A percentile compares a stretch with the other conserved stretches of the same genome.
These are phyloP conservation scores for Alauda arvensis DNA, from an alignment of 2,797 vertebrate species.

Conservation along the genomic window DNA sequence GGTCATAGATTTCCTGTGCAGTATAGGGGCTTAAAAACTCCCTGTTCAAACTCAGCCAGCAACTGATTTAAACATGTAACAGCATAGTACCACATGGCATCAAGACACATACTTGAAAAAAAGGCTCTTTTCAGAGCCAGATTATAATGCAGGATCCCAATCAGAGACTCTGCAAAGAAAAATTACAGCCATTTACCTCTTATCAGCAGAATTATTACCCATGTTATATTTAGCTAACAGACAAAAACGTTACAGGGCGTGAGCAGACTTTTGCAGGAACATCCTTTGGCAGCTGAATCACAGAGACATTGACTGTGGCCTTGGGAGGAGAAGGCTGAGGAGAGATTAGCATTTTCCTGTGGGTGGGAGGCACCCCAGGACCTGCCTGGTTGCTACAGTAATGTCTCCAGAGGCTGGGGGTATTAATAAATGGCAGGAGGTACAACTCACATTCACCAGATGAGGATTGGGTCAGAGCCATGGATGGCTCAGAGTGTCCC, in stretches of 20 bases:
- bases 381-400: neutral
- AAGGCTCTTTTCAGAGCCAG: neutral
- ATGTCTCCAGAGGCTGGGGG: rapidly evolving
- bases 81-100: neutral
- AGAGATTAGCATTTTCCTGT: constrained; percentile 11
- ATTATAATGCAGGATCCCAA: neutral
- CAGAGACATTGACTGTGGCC: constrained; percentile 19
- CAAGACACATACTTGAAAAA: neutral
- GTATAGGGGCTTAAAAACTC: neutral
- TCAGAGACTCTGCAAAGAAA: neutral
- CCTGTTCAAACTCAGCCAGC: neutral
- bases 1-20: neutral
- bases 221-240: constrained; percentile 24
- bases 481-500: neutral
- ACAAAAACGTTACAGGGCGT: neutral
- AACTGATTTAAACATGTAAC: neutral
- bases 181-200: neutral
- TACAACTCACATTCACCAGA: neutral
- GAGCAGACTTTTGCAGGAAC: constrained; percentile 28
- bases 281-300: constrained; percentile 39
- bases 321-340: constrained; percentile 32
- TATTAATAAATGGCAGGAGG: neutral
- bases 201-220: neutral
- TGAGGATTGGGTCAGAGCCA: neutral
- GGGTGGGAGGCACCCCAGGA: neutral